These are phyloP conservation scores for Apistogramma diplotaenia DNA, from an alignment of 2,113 vertebrate species.

Conservation along the genomic window DNA sequence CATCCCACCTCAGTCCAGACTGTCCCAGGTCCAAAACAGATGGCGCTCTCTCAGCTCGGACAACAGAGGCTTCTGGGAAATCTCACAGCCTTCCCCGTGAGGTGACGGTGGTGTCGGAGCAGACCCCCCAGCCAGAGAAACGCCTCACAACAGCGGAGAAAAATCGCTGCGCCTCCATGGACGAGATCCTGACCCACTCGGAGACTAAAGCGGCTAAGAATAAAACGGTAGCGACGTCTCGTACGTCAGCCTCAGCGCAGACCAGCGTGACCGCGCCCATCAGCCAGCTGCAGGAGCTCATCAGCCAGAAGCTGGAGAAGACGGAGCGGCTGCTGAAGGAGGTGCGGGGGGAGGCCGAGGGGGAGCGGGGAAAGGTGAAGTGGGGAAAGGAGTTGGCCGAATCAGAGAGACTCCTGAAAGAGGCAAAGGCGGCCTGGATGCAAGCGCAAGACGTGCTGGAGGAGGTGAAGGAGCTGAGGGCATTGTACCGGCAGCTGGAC, in stretches of 20 bases:
- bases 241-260: constrained; percentile 1
- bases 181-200: constrained; percentile 84
- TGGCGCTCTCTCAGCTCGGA: constrained; percentile 13
- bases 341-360: constrained; percentile 53
- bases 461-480: constrained; percentile 87
- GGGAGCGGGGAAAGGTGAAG: constrained; percentile 37
- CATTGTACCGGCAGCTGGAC: constrained; percentile 83
- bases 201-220: constrained; percentile 58
- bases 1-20: constrained; percentile 50
- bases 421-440: constrained; percentile 84
- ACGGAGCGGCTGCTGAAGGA: constrained; percentile 88
- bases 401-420: constrained; percentile 84
- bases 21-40: constrained; percentile 77
- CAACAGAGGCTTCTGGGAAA: constrained; percentile 36
- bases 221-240: not conserved
- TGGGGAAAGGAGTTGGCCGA: constrained; percentile 74
- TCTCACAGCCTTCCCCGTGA: constrained; percentile 73
- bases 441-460: constrained; percentile 87
- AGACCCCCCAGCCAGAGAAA: constrained; percentile 79
- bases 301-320: constrained; percentile 87
- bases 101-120: constrained; percentile 69
- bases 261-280: constrained; percentile 56
- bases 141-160: constrained; percentile 76
- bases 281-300: constrained; percentile 84
- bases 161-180: constrained; percentile 88